Percentiles rank a stretch among this genome's conserved stretches.
Evolutionary conservation across 23 tunicate genomes (phyloP).

Genomic region (Halocynthia aurantium): DNA sequence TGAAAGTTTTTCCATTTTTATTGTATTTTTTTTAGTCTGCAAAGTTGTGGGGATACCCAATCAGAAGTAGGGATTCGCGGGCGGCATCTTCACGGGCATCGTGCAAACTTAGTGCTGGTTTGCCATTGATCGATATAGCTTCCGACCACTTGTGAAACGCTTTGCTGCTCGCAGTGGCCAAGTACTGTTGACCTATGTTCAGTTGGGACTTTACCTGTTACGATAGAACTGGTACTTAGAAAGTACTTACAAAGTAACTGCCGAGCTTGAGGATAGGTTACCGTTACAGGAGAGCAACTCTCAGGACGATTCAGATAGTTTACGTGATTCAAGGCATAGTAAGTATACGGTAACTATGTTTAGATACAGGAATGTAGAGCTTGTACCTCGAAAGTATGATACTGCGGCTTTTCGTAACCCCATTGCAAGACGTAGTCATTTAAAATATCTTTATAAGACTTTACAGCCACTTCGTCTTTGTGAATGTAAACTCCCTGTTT

Average conservation of each 20-base stretch:
- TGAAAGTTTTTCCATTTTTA: too few species aligned
- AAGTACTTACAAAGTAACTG: neutral
- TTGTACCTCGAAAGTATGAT: constrained; percentile 47
- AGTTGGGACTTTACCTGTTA: constrained; percentile 31
- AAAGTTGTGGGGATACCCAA: constrained; percentile 30
- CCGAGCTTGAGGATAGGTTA: neutral
- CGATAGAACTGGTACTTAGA: neutral
- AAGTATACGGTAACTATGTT: too few species aligned
- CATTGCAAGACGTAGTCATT: constrained; percentile 25
- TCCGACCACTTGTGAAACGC: constrained; percentile 25
- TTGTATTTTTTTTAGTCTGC: too few species aligned
- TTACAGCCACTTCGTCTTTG: neutral
- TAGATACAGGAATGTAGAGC: too few species aligned
- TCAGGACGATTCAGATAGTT: too few species aligned
- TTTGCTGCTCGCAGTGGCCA: constrained; percentile 45
- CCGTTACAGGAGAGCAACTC: neutral
- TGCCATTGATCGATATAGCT: constrained; percentile 28
- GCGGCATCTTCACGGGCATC: constrained; percentile 83
- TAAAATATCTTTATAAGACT: constrained; percentile 22
- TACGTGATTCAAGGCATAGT: too few species aligned
- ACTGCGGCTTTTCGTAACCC: constrained; percentile 30
- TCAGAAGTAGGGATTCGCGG: constrained; percentile 35
- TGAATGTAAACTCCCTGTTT: constrained; percentile 19
- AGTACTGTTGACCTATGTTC: constrained; percentile 18
- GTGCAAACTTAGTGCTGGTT: constrained; percentile 6